Conservation (phyloP, 2,888 invertebrate species). For the Petrolisthes manimaculis region DNA sequence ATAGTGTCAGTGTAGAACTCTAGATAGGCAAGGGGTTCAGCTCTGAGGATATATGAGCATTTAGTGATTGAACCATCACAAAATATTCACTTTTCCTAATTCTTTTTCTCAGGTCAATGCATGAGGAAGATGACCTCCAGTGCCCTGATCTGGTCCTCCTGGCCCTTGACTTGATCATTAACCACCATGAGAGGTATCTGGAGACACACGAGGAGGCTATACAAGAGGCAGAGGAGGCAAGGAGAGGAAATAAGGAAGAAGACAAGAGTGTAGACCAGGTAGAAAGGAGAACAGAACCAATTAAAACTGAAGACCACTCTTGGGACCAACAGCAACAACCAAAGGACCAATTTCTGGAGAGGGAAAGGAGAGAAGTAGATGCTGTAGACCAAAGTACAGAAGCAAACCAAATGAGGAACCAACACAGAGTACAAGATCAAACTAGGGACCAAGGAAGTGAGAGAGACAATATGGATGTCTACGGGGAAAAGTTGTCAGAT, state of each 20-base stretch:
- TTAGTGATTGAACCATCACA: too few species aligned
- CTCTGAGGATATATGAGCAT: too few species aligned
- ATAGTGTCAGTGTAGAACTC: too few species aligned
- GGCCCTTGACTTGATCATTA: constrained; percentile 52
- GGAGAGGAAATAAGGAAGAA: neutral
- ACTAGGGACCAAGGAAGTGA: neutral
- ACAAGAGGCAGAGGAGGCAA: constrained; percentile 26
- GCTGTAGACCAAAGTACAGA: constrained; percentile 3
- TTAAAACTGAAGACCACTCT: neutral
- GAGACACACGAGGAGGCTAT: constrained; percentile 37
- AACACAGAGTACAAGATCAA: neutral
- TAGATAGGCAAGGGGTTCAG: too few species aligned
- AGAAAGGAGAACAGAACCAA: neutral
- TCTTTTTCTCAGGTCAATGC: constrained; percentile 17
- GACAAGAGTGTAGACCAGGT: neutral
- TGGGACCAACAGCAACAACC: constrained; percentile 1
- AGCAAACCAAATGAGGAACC: neutral
- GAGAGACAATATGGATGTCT: too few species aligned
- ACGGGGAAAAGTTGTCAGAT: neutral
- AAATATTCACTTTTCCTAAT: neutral
- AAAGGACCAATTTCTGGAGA: neutral
- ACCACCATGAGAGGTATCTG: constrained; percentile 51
- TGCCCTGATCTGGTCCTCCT: constrained; percentile 55
- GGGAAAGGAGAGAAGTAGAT: neutral
- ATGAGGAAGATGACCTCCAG: constrained; percentile 40